phyloP scores from a whole-genome alignment of 2,888 invertebrate species.

The Pristionchus arcanus region DNA sequence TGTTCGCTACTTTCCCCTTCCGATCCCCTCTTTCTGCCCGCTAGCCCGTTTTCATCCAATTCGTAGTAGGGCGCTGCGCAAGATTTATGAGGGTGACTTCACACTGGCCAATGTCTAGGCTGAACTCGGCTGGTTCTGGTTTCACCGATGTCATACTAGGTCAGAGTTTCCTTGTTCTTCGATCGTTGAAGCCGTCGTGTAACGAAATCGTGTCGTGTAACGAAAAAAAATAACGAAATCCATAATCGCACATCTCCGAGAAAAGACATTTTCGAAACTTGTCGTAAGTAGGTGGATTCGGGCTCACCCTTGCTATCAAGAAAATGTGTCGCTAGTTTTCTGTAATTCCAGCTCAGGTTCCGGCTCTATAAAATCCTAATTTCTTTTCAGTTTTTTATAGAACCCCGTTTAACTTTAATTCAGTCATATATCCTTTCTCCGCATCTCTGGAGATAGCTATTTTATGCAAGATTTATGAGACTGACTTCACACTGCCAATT shows the following conservation, averaged over 20 bases:
- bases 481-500: too few species aligned
- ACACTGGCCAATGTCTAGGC: not conserved
- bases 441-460: too few species aligned
- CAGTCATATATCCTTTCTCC: too few species aligned
- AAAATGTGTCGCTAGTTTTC: not conserved
- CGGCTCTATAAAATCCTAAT: not conserved
- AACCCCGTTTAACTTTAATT: too few species aligned
- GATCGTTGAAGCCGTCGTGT: too few species aligned
- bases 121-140: constrained; percentile 7
- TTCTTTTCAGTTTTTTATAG: too few species aligned
- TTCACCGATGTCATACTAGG: not conserved
- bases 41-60: constrained; percentile 24
- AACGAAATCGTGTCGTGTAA: too few species aligned
- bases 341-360: too few species aligned
- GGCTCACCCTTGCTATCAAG: not conserved
- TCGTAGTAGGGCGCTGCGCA: not conserved
- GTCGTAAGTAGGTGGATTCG: not conserved
- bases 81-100: not conserved
- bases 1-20: not conserved
- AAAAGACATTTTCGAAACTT: not conserved
- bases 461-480: too few species aligned
- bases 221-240: too few species aligned
- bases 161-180: not conserved
- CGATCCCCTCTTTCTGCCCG: not conserved
- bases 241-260: too few species aligned